Evolutionary conservation across 2,113 vertebrate species (phyloP).

Genomic region (Cathartes aura): DNA sequence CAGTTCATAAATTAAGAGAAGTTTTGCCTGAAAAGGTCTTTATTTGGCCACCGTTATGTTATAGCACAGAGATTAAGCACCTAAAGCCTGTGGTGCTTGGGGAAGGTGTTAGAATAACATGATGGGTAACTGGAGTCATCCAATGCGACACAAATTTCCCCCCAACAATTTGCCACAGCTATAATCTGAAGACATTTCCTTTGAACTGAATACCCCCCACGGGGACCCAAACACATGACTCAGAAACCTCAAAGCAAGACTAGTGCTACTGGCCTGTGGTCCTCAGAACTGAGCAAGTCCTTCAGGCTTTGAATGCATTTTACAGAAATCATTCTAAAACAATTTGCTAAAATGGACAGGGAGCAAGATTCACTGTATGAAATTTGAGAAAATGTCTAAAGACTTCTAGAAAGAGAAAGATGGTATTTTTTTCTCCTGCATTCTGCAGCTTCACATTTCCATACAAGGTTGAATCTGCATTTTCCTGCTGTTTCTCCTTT

Average conservation of each 20-base stretch:
- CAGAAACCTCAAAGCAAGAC: neutral
- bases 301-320: neutral
- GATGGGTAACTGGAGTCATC: neutral
- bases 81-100: neutral
- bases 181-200: neutral
- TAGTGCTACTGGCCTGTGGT: neutral
- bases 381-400: neutral
- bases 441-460: neutral
- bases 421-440: neutral
- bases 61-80: neutral
- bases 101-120: neutral
- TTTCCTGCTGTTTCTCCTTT: slow-evolving; percentile 32
- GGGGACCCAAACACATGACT: neutral
- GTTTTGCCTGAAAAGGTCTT: neutral
- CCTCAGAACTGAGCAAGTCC: neutral
- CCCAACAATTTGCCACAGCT: neutral
- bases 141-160: neutral
- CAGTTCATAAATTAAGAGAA: neutral
- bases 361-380: neutral
- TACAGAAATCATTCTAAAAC: neutral
- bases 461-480: neutral
- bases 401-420: neutral
- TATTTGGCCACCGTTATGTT: neutral
- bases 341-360: neutral
- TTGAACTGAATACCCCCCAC: neutral